Percentiles rank a stretch among this genome's conserved stretches.
Evolutionary conservation across 2,797 vertebrate genomes (phyloP).

Genomic region (Neostethus bicornis): DNA sequence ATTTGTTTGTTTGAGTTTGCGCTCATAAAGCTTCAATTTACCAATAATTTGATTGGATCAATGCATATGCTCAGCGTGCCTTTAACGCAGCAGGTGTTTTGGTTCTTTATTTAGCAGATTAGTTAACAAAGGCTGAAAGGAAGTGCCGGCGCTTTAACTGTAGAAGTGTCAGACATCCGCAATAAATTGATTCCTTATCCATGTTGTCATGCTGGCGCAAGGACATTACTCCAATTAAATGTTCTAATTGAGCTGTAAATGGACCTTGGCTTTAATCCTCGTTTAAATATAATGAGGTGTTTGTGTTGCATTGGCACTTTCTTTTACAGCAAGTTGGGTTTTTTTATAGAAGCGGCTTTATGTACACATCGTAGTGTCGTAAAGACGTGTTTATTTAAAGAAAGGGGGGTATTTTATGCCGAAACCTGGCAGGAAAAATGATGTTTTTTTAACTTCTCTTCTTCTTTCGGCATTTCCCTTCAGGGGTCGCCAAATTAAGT

Average conservation of each 20-base stretch:
- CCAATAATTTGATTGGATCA: not conserved
- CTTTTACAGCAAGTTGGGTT: not conserved
- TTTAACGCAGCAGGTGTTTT: too few relatives aligned
- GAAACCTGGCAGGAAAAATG: not conserved
- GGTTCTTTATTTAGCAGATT: too few relatives aligned
- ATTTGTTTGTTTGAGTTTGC: conserved; percentile 12
- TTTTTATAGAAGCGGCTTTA: not conserved
- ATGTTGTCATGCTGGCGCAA: too few relatives aligned
- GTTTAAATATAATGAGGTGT: not conserved
- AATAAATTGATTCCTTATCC: not conserved
- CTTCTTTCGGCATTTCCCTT: too few relatives aligned
- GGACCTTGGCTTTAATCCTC: not conserved
- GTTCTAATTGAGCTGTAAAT: not conserved
- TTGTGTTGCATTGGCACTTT: not conserved
- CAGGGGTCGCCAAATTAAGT: too few relatives aligned
- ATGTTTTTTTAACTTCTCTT: too few relatives aligned
- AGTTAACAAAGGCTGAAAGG: not conserved
- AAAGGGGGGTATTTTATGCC: not conserved
- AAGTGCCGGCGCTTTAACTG: not conserved
- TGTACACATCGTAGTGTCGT: conserved; percentile 7
- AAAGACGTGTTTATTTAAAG: conserved; percentile 3
- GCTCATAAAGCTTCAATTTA: conserved; percentile 7
- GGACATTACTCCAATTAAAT: not conserved
- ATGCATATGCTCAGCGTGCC: too few relatives aligned
- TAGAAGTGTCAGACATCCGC: not conserved